Conservation (phyloP, 2,888 invertebrate species). For the Pachliopta kotzebuea region DNA sequence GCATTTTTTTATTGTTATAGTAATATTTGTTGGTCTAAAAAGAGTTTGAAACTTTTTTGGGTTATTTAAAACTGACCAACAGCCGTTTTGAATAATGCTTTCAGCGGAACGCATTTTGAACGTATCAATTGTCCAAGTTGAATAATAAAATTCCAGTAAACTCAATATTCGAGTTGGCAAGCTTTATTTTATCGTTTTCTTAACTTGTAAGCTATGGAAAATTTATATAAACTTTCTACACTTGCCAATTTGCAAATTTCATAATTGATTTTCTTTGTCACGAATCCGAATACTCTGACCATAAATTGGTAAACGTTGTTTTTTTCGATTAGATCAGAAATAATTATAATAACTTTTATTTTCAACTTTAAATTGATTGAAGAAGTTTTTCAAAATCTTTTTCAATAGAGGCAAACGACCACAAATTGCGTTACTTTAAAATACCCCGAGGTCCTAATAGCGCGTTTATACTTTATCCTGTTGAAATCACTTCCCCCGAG, state of each 20-base stretch:
- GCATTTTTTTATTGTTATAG: neutral
- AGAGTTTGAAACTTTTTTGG: neutral
- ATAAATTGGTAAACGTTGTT: neutral
- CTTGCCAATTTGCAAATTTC: neutral
- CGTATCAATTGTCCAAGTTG: slow-evolving; percentile 24
- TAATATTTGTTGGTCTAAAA: neutral
- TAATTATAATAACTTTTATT: neutral
- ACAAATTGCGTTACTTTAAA: slow-evolving; percentile 37
- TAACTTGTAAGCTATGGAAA: slow-evolving; percentile 14
- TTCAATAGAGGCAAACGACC: slow-evolving; percentile 35
- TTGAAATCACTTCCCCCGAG: slow-evolving; percentile 13
- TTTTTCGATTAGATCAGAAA: neutral
- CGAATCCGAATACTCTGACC: neutral
- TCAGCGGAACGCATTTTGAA: slow-evolving; percentile 10
- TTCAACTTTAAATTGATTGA: neutral
- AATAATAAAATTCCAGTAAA: slow-evolving; percentile 20
- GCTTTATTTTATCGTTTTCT: slow-evolving; percentile 25
- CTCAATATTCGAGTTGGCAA: slow-evolving; percentile 21
- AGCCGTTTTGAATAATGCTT: slow-evolving; percentile 5
- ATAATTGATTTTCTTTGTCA: neutral
- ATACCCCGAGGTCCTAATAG: slow-evolving; percentile 28
- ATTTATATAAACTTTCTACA: slow-evolving; percentile 17
- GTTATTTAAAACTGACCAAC: slow-evolving; percentile 12
- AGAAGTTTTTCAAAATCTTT: slow-evolving; percentile 31
- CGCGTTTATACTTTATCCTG: slow-evolving; percentile 26